Evolutionary conservation across 2,888 invertebrate species (phyloP), one percentile per base, ranked within the genome.

Genomic region (Leuctra nigra): DNA sequence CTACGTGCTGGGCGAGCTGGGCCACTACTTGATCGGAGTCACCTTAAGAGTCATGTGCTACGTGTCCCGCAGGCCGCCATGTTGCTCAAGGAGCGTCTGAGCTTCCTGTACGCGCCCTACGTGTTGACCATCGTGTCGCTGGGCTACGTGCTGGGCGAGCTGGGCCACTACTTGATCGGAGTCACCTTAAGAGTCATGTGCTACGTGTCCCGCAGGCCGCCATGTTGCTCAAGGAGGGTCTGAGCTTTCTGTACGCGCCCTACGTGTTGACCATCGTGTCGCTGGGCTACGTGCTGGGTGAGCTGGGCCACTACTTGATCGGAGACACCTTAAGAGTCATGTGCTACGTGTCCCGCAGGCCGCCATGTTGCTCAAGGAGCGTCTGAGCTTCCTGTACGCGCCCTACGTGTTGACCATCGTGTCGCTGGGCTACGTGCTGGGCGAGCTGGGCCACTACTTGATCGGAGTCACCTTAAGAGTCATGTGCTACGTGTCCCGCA

Each of bases 391-490:
- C 67, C 78, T 84, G 64, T 90, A 91, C 75, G 86, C 84, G 68
- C 80, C 83, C 68, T 91, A 90, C 70, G 90, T 87, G 61, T 73
- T 92, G 66, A 86, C 80, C 23, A 74, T 92, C 61, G 82, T 92
- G 59, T 88, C 91, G 53, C 71, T 89, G 54, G 90, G 91, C 60
- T 92, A 92, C 72, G 84, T 91, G 59, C 75, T 91, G 20, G 92
- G 91, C 14, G 92, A 92, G 70, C 75, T 92, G 61, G 91, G 91
- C 24, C 92, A 92, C 71, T 92, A 91, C 71, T 76, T 92, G 61
- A 90, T 92, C 64, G 91, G 91, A 55, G 90, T 90, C 2, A 91
- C 91, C 55, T n/a, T n/a, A n/a, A n/a, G n/a, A n/a, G n/a, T n/a
- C n/a, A n/a, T n/a, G n/a, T n/a, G n/a, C n/a, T n/a, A n/a, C n/a